phyloP scores from a whole-genome alignment of 2,113 vertebrate genomes.

The Odocoileus virginianus region DNA sequence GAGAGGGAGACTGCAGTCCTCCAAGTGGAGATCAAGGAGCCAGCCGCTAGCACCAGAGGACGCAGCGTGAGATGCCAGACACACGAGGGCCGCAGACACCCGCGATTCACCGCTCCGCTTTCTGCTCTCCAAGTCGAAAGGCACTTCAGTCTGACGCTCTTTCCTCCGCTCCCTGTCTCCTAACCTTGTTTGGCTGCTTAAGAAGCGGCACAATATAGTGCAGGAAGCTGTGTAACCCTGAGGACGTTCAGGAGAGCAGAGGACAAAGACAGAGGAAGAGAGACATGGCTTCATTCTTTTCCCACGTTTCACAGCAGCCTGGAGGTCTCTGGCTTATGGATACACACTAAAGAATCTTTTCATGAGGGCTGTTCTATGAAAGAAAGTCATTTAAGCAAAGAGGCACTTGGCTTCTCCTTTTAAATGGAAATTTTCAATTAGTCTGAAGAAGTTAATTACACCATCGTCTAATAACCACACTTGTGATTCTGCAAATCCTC shows the following conservation, averaged over 20 bases:
- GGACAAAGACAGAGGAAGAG: not conserved
- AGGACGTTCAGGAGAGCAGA: rapidly evolving
- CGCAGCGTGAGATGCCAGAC: not conserved
- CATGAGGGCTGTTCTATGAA: not conserved
- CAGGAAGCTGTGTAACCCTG: not conserved
- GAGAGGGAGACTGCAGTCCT: rapidly evolving
- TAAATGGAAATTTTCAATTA: conserved; percentile 77
- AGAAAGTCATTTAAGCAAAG: conserved; percentile 36
- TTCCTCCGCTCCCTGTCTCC: not conserved
- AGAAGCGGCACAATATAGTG: rapidly evolving
- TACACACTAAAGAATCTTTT: conserved; percentile 41
- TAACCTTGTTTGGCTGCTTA: not conserved
- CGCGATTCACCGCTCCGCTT: rapidly evolving
- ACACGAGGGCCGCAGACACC: not conserved
- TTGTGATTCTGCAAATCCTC: conserved; percentile 55
- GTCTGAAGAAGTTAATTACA: conserved; percentile 78
- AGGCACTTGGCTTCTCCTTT: conserved; percentile 60
- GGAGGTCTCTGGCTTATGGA: not conserved
- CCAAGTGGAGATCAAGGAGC: not conserved
- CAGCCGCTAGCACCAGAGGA: rapidly evolving
- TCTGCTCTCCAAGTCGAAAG: not conserved
- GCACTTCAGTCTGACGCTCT: rapidly evolving
- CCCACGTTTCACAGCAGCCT: not conserved
- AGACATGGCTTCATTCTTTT: not conserved
- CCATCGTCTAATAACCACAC: conserved; percentile 68